Percentiles rank a stretch among this genome's conserved stretches.
Conservation (phyloP, 2,113 vertebrate genomes). For the Corythaixoides concolor region DNA sequence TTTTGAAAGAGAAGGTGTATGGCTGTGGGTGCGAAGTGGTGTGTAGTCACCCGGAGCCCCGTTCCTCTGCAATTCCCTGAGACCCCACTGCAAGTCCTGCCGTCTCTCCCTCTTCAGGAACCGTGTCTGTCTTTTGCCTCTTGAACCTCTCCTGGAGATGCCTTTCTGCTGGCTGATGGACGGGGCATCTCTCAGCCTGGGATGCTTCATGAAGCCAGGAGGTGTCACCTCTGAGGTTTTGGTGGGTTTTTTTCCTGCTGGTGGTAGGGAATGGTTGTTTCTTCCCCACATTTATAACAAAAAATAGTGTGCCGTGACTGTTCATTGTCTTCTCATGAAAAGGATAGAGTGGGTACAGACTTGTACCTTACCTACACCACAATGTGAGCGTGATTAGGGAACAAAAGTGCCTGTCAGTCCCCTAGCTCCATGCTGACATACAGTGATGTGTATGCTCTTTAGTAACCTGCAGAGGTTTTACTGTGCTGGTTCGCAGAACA, state of each 20-base stretch:
- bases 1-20: background rate
- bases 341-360: too few relatives aligned
- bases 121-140: background rate
- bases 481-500: background rate
- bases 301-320: background rate
- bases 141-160: background rate
- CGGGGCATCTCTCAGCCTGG: background rate
- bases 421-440: background rate
- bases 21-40: background rate
- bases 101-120: background rate
- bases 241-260: background rate
- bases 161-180: background rate
- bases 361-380: background rate
- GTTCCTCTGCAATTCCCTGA: background rate
- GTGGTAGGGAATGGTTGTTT: accelerated
- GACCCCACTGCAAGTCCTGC: background rate
- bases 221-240: background rate
- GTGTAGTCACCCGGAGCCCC: background rate
- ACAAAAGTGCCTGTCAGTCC: background rate
- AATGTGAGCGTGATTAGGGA: background rate
- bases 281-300: background rate
- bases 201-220: background rate
- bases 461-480: background rate
- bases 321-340: background rate
- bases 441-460: background rate